Evolutionary conservation across 2,888 invertebrate species (phyloP), one percentile per base, ranked within the genome.

Genomic region (Chrysolina americana): DNA sequence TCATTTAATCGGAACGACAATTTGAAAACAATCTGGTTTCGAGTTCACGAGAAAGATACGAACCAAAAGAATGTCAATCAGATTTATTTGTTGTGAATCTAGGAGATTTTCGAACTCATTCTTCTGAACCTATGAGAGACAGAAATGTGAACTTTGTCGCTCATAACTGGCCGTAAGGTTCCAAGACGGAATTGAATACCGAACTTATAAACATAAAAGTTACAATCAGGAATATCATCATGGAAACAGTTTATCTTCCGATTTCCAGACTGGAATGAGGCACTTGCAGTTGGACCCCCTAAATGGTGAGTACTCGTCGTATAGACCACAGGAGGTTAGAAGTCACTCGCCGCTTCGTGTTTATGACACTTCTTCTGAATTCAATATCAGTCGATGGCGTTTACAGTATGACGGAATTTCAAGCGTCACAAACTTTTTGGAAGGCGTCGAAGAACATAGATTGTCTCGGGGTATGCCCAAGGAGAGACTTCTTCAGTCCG

Each of bases 381-480:
- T 62, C 21, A 47, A 65, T 65, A 47, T 68, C n/a, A 23, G 15
- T 28, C 28, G 28, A 3, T 28, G 28, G 28, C 28, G 28, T 28
- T 28, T 28, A 28, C 28, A 28, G 5, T 28, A 28, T 28, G 28
- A 28, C 5, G 5, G 28, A 28, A 28, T 28, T 28, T 28, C 28
- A 5, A 15, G 71, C 36, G 65, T 71, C 0, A 65, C 53, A n/a
- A 28, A 48, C 2, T 71, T 71, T 8, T 15, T 71, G 21, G 71
- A 65, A 65, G 23, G 56, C 9, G 41, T 71, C 10, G 64, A 73
- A 56, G 73, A 73, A 56, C 13, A 64, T 3, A 19, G 73, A 62
- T 15, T 53, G 13, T 73, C 73, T 17, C 50, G 73, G 21, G 74
- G 74, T 19, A 28, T 66, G 10, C 28, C 41, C n/a, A 71, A 66